These are phyloP conservation scores for Microctenopoma lineatum DNA, from an alignment of 2,797 vertebrate species.

Conservation along the genomic window DNA sequence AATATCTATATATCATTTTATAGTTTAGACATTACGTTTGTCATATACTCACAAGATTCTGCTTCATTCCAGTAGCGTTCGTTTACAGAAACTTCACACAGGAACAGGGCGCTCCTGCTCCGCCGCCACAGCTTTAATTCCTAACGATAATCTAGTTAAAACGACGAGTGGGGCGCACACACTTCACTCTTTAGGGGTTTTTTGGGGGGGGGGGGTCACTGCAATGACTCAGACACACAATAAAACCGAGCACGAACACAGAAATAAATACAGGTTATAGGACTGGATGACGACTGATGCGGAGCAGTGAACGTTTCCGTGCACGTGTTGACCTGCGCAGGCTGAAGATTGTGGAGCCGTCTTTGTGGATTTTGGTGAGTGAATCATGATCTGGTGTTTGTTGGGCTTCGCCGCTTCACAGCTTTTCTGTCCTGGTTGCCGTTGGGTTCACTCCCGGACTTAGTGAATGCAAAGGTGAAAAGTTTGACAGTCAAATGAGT, in stretches of 20 bases:
- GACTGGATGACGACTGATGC: slow-evolving; percentile 3
- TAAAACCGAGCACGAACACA: slow-evolving; percentile 36
- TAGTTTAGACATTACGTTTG: slow-evolving; percentile 61
- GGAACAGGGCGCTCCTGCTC: slow-evolving; percentile 13
- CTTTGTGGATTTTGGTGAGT: not conserved
- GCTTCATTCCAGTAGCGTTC: slow-evolving; percentile 41
- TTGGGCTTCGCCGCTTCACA: not conserved
- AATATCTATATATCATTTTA: slow-evolving; percentile 70
- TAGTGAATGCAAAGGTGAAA: slow-evolving; percentile 19
- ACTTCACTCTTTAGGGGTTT: slow-evolving; percentile 23
- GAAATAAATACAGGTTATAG: slow-evolving; percentile 47
- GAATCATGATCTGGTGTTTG: not conserved
- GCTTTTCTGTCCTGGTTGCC: not conserved
- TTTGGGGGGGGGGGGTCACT: slow-evolving; percentile 17
- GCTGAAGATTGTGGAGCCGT: not conserved
- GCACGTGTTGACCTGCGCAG: not conserved
- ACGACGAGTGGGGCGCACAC: slow-evolving; percentile 23
- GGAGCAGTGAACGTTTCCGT: slow-evolving; percentile 47
- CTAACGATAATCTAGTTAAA: slow-evolving; percentile 31
- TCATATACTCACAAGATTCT: slow-evolving; percentile 56
- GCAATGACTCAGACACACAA: slow-evolving; percentile 50
- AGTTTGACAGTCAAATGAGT: slow-evolving; percentile 64
- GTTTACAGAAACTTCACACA: slow-evolving; percentile 62
- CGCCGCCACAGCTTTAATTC: slow-evolving; percentile 13
- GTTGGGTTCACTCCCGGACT: not conserved